Evolutionary conservation across 2,113 vertebrate species (phyloP).

Genomic region (Phycodurus eques): DNA sequence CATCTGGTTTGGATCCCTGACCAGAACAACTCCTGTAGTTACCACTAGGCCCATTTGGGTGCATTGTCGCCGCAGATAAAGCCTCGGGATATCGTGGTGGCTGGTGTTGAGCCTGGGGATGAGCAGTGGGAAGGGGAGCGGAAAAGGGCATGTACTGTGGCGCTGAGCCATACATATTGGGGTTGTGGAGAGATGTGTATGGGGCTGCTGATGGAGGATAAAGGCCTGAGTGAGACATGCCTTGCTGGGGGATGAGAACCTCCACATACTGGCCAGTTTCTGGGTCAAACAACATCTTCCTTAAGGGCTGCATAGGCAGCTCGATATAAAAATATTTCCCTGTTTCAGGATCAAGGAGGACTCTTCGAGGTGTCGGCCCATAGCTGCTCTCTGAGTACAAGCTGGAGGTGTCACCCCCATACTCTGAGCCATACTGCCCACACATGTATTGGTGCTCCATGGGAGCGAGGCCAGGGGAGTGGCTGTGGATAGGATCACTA

Average conservation of each 20-base stretch:
- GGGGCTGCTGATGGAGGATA: conserved; percentile 80
- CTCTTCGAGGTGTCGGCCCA: conserved; percentile 72
- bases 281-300: conserved; percentile 88
- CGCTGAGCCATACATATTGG: conserved; percentile 74
- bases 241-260: conserved; percentile 84
- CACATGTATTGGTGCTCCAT: conserved; percentile 73
- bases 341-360: conserved; percentile 88
- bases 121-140: conserved; percentile 69
- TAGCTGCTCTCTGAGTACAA: conserved; percentile 70
- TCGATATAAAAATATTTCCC: conserved; percentile 93
- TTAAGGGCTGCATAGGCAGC: conserved; percentile 81
- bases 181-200: conserved; percentile 69
- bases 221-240: conserved; percentile 74
- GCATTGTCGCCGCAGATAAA: conserved; percentile 55
- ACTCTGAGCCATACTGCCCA: conserved; percentile 72
- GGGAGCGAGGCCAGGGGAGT: conserved; percentile 65
- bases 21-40: conserved; percentile 59
- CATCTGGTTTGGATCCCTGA: conserved; percentile 70
- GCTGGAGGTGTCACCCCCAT: conserved; percentile 65
- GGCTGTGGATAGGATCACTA: conserved; percentile 57
- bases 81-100: conserved; percentile 69
- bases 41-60: conserved; percentile 61
- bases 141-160: conserved; percentile 77
- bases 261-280: conserved; percentile 93
- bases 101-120: conserved; percentile 58